A percentile compares a stretch with the other conserved stretches of the same genome.
Evolutionary conservation across 2,888 invertebrate species (phyloP).

Genomic region (Glyphotaelius pellucidus): DNA sequence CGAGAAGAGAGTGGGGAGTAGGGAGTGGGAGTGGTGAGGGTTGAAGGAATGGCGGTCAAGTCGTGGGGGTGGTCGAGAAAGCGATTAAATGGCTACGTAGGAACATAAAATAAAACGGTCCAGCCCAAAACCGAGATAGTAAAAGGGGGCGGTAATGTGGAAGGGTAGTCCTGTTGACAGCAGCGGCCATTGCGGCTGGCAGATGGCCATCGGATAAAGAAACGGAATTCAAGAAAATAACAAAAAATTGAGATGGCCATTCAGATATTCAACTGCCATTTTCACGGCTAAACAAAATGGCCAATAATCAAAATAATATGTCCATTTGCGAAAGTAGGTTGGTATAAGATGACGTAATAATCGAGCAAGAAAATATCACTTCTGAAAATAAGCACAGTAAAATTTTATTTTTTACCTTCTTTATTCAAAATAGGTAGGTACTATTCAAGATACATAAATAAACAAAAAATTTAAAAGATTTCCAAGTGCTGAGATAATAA

Average conservation of each 20-base stretch:
- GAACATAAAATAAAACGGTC: constrained; percentile 46
- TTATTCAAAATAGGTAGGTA: neutral
- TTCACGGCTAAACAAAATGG: neutral
- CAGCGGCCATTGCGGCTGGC: constrained; percentile 33
- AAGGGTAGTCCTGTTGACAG: constrained; percentile 37
- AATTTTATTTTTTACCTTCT: neutral
- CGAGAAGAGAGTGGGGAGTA: neutral
- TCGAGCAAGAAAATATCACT: neutral
- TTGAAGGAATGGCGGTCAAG: constrained; percentile 9
- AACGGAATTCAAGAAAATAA: constrained; percentile 22
- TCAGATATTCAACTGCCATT: neutral
- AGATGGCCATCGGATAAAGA: constrained; percentile 37
- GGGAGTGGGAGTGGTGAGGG: neutral
- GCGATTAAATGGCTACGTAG: constrained; percentile 43
- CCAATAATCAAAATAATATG: neutral
- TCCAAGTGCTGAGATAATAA: too few relatives aligned
- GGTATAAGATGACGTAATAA: neutral
- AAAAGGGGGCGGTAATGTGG: constrained; percentile 34
- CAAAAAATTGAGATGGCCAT: neutral
- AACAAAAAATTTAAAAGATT: too few relatives aligned
- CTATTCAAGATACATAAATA: neutral
- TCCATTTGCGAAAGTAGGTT: neutral
- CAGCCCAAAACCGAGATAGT: constrained; percentile 37
- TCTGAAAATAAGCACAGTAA: neutral
- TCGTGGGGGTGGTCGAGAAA: constrained; percentile 16